Percentiles rank a stretch among this genome's conserved stretches.
phyloP scores from a whole-genome alignment of 1,140 invertebrate species.

The Philopotamus ludificatus region DNA sequence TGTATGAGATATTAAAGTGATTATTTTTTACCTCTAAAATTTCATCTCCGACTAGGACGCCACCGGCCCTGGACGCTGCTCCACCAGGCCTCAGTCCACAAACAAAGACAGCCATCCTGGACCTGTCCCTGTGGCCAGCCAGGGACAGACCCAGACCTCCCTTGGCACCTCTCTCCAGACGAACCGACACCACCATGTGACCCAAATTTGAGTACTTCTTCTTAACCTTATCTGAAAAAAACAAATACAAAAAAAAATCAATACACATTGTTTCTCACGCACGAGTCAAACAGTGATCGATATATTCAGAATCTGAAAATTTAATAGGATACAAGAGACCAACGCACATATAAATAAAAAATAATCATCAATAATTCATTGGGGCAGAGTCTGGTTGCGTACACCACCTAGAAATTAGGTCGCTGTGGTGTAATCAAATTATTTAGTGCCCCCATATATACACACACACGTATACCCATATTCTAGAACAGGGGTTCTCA shows the following conservation, averaged over 20 bases:
- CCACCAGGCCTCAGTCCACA: constrained; percentile 92
- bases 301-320: too few relatives aligned
- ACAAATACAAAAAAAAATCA: neutral
- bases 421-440: too few relatives aligned
- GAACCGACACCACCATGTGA: constrained; percentile 65
- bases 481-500: too few relatives aligned
- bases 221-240: constrained; percentile 77
- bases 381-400: too few relatives aligned
- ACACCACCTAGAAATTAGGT: too few relatives aligned
- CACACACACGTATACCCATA: too few relatives aligned
- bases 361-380: too few relatives aligned
- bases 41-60: constrained; percentile 90
- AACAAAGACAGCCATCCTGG: constrained; percentile 94
- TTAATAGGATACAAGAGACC: too few relatives aligned
- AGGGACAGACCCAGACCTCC: constrained; percentile 84
- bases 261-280: neutral
- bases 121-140: constrained; percentile 91
- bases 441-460: too few relatives aligned
- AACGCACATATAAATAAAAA: too few relatives aligned
- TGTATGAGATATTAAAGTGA: neutral
- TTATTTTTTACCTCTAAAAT: constrained; percentile 76
- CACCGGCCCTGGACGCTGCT: constrained; percentile 69
- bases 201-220: constrained; percentile 82
- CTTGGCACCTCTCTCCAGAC: constrained; percentile 61
- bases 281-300: neutral